phyloP scores from a whole-genome alignment of 2,888 invertebrate species.

The Acanthosepion lycidas region DNA sequence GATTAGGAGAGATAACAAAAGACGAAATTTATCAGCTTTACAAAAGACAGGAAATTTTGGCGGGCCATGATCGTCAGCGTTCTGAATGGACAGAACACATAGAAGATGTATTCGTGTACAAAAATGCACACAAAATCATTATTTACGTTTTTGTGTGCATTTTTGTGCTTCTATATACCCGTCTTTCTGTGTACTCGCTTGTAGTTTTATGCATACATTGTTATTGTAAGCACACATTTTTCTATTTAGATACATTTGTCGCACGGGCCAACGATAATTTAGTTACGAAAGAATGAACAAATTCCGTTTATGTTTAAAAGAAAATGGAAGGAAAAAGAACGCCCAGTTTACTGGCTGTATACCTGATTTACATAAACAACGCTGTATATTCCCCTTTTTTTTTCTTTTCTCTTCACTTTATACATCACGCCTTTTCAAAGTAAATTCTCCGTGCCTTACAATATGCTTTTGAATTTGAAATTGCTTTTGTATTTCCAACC shows the following conservation, averaged over 20 bases:
- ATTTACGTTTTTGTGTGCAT: too few relatives aligned
- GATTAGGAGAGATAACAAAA: too few relatives aligned
- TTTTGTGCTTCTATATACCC: too few relatives aligned
- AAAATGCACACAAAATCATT: too few relatives aligned
- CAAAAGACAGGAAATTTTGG: too few relatives aligned
- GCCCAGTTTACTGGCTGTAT: background rate
- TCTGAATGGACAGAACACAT: background rate
- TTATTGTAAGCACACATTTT: too few relatives aligned
- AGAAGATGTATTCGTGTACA: background rate
- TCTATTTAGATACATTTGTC: background rate
- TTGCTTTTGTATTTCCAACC: background rate
- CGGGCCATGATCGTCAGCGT: too few relatives aligned
- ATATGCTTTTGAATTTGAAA: background rate
- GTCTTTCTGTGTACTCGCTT: too few relatives aligned
- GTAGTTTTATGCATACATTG: too few relatives aligned
- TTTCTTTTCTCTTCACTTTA: background rate
- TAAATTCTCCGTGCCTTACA: background rate
- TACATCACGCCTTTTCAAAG: background rate
- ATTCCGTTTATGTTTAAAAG: background rate
- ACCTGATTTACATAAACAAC: background rate
- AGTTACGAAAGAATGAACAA: background rate
- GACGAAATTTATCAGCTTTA: too few relatives aligned
- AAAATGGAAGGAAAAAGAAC: background rate
- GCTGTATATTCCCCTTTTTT: background rate
- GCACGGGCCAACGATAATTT: background rate